Evolutionary conservation across 2,113 vertebrate genomes (phyloP), one percentile per base, ranked within the genome.

Genomic region (Colossoma macropomum): DNA sequence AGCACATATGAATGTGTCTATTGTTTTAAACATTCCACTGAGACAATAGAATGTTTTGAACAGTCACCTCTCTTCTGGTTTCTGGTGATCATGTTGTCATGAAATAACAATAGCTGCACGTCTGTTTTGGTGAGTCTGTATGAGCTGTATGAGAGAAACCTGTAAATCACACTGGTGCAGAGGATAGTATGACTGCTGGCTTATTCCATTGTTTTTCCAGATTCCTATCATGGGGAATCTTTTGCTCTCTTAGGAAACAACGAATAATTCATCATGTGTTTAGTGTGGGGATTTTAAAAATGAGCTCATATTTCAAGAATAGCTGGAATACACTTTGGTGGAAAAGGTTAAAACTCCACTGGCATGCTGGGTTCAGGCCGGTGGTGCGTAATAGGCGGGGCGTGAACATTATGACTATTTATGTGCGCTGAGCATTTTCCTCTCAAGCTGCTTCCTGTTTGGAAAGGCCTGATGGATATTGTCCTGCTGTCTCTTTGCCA

Each of bases 401-500:
- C 52, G 75, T 85, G 66, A 85, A 79, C 66, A 11, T 60, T 54
- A 21, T 62, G 62, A 73, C 76, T 82, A 83, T 87, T 28, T 70
- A 69, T 82, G 75, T 84, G 86, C 62, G 52, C 84, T 54, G 63
- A 70, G 59, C 41, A 65, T 74, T 87, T 90, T 90, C 86, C 87
- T 81, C 85, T 86, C 68, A 85, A 80, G 68, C 84, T 87, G 84
- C 77, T 87, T 88, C 89, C 87, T 90, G 87, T 90, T 90, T 86
- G 88, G 63, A 75, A 77, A 66, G 73, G 66, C 80, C 79, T 78
- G 87, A 80, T 75, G 77, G 84, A 80, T 74, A 77, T 86, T 83
- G 80, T 81, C 54, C 80, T 83, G 65, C 73, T 84, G 78, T 80
- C 84, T 77, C 80, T 30, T 63, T 82, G 79, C 84, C 85, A 86